Percentiles rank a stretch among this genome's conserved stretches.
Evolutionary conservation across 2,113 vertebrate species (phyloP).

Genomic region (Takifugu flavidus): DNA sequence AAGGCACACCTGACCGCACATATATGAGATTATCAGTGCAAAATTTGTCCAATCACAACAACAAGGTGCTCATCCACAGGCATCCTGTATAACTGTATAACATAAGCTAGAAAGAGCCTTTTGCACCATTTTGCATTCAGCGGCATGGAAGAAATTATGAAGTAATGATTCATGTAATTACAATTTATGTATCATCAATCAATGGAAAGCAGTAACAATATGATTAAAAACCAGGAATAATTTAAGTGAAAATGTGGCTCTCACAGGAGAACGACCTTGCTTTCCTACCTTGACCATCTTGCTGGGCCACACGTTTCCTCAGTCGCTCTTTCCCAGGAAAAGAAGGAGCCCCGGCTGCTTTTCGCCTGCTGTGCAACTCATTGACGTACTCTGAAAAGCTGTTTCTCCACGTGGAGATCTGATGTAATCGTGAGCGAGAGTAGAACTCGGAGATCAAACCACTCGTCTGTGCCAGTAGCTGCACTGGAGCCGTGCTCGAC

Average conservation of each 20-base stretch:
- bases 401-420: slow-evolving; percentile 93
- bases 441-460: slow-evolving; percentile 92
- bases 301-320: slow-evolving; percentile 82
- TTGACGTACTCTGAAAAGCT: slow-evolving; percentile 94
- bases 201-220: no score
- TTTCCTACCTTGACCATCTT: slow-evolving; percentile 35
- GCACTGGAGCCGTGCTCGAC: slow-evolving; percentile 43
- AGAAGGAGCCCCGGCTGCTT: slow-evolving; percentile 50
- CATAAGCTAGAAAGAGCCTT: no score
- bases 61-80: neutral
- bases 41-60: neutral
- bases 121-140: no score
- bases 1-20: slow-evolving; percentile 37
- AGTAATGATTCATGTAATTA: no score
- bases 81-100: no score
- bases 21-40: neutral
- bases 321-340: slow-evolving; percentile 92
- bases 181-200: no score
- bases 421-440: slow-evolving; percentile 91
- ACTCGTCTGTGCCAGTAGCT: slow-evolving; percentile 75
- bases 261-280: neutral
- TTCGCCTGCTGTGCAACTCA: slow-evolving; percentile 83
- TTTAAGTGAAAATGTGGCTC: neutral
- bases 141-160: no score
- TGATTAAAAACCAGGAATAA: neutral